Conservation (phyloP, 2,797 vertebrate species). For the Lepilemur ruficaudatus region DNA sequence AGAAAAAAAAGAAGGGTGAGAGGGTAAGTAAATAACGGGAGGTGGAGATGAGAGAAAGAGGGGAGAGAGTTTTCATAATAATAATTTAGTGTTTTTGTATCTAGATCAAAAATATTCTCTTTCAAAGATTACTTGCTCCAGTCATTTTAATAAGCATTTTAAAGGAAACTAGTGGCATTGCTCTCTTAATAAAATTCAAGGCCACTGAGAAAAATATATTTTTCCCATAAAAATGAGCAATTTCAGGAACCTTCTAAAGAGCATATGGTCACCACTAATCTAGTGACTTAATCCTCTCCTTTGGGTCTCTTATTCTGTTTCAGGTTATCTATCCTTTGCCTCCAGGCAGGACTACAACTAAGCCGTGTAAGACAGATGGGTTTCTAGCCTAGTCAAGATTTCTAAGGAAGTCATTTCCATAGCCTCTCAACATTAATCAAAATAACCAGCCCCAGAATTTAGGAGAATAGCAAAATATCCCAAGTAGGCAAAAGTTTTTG, state of each 20-base stretch:
- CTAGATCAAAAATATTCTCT: background rate
- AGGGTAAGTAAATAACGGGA: background rate
- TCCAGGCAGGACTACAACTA: constrained; percentile 65
- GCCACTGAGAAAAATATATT: constrained; percentile 22
- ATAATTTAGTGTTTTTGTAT: constrained; percentile 15
- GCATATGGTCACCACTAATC: constrained; percentile 71
- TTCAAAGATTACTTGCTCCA: constrained; percentile 36
- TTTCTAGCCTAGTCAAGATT: constrained; percentile 56
- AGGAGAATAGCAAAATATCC: constrained; percentile 33
- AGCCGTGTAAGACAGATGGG: constrained; percentile 59
- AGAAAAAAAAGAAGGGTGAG: too few relatives aligned
- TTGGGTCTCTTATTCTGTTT: constrained; percentile 65
- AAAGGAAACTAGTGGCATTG: background rate
- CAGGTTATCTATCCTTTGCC: constrained; percentile 67
- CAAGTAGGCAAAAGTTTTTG: background rate
- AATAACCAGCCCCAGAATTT: constrained; percentile 16
- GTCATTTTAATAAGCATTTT: constrained; percentile 35
- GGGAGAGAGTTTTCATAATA: background rate
- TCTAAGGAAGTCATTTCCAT: constrained; percentile 59
- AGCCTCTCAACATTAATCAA: constrained; percentile 70
- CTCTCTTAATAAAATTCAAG: constrained; percentile 48
- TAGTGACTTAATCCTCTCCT: constrained; percentile 69
- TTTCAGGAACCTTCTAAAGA: constrained; percentile 64
- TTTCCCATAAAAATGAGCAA: constrained; percentile 65
- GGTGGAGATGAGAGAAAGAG: background rate